Conservation (phyloP, 2,888 invertebrate genomes). For the Hybos culiciformis region DNA sequence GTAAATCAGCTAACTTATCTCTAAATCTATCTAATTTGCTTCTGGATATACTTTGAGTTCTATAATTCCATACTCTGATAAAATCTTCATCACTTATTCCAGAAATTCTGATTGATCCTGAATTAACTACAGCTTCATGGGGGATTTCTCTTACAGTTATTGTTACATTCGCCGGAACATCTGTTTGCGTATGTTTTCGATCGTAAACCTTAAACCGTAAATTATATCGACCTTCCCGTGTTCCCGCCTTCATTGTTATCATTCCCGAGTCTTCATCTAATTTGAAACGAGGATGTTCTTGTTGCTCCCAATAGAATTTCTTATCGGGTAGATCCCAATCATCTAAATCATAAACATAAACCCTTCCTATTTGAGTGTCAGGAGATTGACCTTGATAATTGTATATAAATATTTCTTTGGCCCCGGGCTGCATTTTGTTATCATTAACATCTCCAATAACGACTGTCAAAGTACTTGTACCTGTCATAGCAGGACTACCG, state of each 20-base stretch:
- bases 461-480: constrained; percentile 88
- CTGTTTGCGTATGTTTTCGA: constrained; percentile 85
- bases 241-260: constrained; percentile 90
- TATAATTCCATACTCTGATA: constrained; percentile 87
- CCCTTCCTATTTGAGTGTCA: constrained; percentile 83
- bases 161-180: constrained; percentile 92
- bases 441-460: constrained; percentile 97
- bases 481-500: constrained; percentile 91
- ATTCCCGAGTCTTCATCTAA: constrained; percentile 85
- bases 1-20: constrained; percentile 71
- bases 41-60: constrained; percentile 66
- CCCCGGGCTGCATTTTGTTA: constrained; percentile 96
- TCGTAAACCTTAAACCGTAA: constrained; percentile 80
- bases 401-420: constrained; percentile 93
- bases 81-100: constrained; percentile 95
- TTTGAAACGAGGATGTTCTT: constrained; percentile 75
- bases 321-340: constrained; percentile 99
- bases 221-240: constrained; percentile 74
- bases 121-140: constrained; percentile 89
- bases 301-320: constrained; percentile 86
- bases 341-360: constrained; percentile 93
- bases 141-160: constrained; percentile 89
- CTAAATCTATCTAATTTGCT: constrained; percentile 84
- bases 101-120: constrained; percentile 83
- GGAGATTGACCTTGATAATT: constrained; percentile 88